Evolutionary conservation across 2,113 vertebrate species (phyloP).

Genomic region (Melanocharis versteri): DNA sequence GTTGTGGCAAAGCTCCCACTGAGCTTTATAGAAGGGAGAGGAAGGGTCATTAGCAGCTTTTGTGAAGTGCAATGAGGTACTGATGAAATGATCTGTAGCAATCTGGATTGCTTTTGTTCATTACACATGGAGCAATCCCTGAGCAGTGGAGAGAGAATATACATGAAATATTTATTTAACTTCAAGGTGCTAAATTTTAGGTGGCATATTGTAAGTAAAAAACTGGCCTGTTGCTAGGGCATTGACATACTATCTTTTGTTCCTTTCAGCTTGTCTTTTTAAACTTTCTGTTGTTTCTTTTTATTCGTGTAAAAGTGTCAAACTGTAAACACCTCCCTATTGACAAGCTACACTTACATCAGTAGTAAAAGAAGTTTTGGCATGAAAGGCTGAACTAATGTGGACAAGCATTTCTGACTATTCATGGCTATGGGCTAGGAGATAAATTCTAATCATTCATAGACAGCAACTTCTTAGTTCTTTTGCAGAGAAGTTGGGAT

Average conservation of each 20-base stretch:
- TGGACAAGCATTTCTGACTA: background rate
- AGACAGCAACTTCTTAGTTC: background rate
- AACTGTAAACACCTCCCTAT: background rate
- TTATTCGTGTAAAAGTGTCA: background rate
- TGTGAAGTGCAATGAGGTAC: background rate
- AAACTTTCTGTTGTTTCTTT: background rate
- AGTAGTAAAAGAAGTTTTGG: background rate
- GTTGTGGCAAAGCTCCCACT: background rate
- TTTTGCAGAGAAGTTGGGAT: background rate
- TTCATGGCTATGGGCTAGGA: background rate
- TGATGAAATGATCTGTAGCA: background rate
- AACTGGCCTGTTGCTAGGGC: background rate
- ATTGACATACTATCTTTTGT: background rate
- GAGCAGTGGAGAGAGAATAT: background rate
- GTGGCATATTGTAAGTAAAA: background rate
- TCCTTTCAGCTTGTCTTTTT: background rate
- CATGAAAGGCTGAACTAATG: background rate
- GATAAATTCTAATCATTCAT: background rate
- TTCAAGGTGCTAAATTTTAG: background rate
- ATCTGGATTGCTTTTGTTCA: background rate
- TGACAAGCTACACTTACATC: background rate
- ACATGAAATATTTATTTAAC: background rate
- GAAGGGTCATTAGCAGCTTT: background rate
- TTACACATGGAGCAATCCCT: background rate
- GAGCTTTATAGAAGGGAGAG: background rate